phyloP scores from a whole-genome alignment of 2,888 invertebrate species.

The Leptothorax acervorum region DNA sequence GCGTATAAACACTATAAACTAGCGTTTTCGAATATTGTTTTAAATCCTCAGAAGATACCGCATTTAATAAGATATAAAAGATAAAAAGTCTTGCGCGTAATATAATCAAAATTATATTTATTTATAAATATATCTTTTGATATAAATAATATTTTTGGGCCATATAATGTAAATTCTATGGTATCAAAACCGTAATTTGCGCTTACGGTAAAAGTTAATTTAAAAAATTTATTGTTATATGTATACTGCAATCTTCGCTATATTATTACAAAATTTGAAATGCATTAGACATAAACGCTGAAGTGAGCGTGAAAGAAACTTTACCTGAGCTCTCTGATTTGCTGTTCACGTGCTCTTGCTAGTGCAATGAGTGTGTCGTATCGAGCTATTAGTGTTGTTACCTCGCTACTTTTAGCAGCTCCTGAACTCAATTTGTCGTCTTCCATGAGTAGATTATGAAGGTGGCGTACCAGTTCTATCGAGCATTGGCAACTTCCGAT shows the following conservation, averaged over 20 bases:
- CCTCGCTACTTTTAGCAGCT: constrained; percentile 89
- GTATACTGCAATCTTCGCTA: neutral
- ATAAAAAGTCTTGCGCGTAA: neutral
- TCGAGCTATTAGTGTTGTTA: constrained; percentile 89
- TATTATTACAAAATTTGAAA: neutral
- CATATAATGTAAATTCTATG: neutral
- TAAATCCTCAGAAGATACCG: neutral
- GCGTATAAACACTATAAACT: neutral
- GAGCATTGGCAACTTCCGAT: constrained; percentile 93
- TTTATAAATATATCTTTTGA: neutral
- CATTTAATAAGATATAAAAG: neutral
- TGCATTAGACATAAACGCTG: neutral
- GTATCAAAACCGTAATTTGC: neutral
- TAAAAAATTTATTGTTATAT: neutral
- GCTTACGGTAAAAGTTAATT: neutral
- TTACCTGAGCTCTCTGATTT: constrained; percentile 92
- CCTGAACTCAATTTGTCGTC: constrained; percentile 91
- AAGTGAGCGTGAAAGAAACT: constrained; percentile 72
- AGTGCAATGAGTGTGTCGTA: constrained; percentile 90
- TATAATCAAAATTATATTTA: neutral
- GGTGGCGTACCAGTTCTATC: constrained; percentile 93
- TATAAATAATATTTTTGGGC: neutral
- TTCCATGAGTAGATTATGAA: constrained; percentile 91
- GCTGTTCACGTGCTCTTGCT: constrained; percentile 91
- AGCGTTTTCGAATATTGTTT: neutral